Conservation (phyloP, 1,140 invertebrate species). For the Camponotus pennsylvanicus region DNA sequence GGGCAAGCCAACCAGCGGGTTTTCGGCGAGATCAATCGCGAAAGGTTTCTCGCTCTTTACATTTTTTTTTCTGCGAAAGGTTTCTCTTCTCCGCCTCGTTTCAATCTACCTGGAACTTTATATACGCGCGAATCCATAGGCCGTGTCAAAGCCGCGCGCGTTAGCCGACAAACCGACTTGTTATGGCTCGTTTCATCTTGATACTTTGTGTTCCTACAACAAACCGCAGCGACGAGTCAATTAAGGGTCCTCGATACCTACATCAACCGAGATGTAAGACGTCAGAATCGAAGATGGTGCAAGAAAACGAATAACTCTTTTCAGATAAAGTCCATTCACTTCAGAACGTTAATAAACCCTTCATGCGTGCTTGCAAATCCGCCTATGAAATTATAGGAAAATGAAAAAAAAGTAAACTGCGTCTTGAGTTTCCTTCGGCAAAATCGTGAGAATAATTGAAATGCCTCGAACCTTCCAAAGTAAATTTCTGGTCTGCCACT, state of each 20-base stretch:
- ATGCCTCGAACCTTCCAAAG: not conserved
- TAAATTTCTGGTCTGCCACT: not conserved
- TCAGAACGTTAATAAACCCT: constrained; percentile 2
- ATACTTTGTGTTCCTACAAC: constrained; percentile 26
- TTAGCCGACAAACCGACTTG: constrained; percentile 41
- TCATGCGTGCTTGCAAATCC: not conserved
- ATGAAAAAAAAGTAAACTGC: not conserved
- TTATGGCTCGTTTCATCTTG: constrained; percentile 41
- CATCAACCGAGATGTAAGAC: not conserved
- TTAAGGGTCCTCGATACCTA: constrained; percentile 42
- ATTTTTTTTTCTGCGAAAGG: constrained; percentile 37
- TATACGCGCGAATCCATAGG: constrained; percentile 31
- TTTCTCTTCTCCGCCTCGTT: constrained; percentile 10
- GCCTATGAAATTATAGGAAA: constrained; percentile 3
- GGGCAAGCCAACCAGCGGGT: constrained; percentile 18
- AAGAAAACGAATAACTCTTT: constrained; percentile 26
- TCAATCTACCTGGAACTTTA: constrained; percentile 40
- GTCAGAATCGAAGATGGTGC: constrained; percentile 10
- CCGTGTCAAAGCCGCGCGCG: constrained; percentile 32
- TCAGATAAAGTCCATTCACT: constrained; percentile 7
- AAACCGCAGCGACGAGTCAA: constrained; percentile 49
- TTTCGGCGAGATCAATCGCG: constrained; percentile 73
- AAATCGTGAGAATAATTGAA: constrained; percentile 28
- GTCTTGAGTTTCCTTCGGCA: not conserved
- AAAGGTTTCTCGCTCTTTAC: constrained; percentile 49